These are phyloP conservation scores for Timandra comae DNA, from an alignment of 2,888 invertebrate genomes.

Conservation along the genomic window DNA sequence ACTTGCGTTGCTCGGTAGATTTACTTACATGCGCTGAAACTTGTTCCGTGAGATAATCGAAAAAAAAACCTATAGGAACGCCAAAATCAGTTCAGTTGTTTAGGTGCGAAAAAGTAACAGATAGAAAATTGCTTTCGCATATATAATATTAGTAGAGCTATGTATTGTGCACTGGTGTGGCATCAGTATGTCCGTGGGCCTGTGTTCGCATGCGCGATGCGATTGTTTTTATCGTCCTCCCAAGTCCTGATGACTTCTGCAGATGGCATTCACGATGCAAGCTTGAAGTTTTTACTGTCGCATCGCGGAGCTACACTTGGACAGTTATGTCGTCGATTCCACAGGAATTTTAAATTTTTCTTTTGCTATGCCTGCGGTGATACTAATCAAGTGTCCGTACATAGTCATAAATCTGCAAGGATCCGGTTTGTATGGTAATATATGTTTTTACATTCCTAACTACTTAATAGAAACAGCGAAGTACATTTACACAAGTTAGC, in stretches of 20 bases:
- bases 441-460: too few species aligned
- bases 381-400: slow-evolving; percentile 22
- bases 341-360: slow-evolving; percentile 39
- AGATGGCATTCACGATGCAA: slow-evolving; percentile 52
- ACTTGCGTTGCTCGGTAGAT: slow-evolving; percentile 7
- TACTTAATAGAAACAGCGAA: too few species aligned
- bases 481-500: too few species aligned
- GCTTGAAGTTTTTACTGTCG: slow-evolving; percentile 50
- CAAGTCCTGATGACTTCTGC: slow-evolving; percentile 46
- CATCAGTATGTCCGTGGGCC: slow-evolving; percentile 41
- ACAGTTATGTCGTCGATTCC: slow-evolving; percentile 48
- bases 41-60: too few species aligned
- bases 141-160: too few species aligned
- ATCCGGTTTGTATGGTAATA: too few species aligned
- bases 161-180: slow-evolving; percentile 5
- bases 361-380: slow-evolving; percentile 28
- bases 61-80: too few species aligned
- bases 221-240: slow-evolving; percentile 52
- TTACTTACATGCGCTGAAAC: too few species aligned
- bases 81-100: too few species aligned
- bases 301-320: slow-evolving; percentile 37
- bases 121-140: too few species aligned
- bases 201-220: slow-evolving; percentile 52
- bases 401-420: background rate
- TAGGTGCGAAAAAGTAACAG: too few species aligned